Evolutionary conservation across 2,113 vertebrate genomes (phyloP), one percentile per base, ranked within the genome.

Genomic region (Melanotaenia duboulayi): DNA sequence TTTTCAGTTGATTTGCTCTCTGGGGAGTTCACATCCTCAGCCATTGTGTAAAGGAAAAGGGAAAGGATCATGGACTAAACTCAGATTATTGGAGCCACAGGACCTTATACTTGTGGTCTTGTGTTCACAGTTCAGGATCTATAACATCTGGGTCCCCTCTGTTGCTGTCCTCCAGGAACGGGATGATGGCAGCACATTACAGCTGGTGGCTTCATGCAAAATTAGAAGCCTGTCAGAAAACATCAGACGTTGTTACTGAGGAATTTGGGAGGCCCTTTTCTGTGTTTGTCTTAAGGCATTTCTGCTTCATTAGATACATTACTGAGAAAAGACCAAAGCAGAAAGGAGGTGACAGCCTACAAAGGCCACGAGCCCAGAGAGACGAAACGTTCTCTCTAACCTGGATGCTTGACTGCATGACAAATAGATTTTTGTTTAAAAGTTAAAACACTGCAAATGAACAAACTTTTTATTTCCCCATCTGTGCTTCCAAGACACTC

Each of bases 171-270:
- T 55, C 23, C 37, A 49, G 42, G 24, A 40, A 4, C 11, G 0
- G 2, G 14, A 12, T 25, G 65, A 68, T 56, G 50, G 11, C 62
- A 20, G 39, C 49, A 8, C 7, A 44, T 39, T 16, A 16, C 42
- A n/a, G 73, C 79, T 75, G 62, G 58, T 69, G 71, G 65, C 67
- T 74, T 59, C 76, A 35, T 16, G 23, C 50, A 48, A 48, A 78
- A 77, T 77, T 64, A 74, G 73, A 67, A 39, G 37, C 20, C n/a
- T 80, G 76, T 82, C 82, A 74, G 70, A 65, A 78, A 77, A 12
- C 65, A 87, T 80, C 79, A 71, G 51, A 39, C 9, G 56, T 44
- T 23, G 35, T 61, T 49, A 7, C 35, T 10, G 32, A 55, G 58
- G 62, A 24, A 70, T 79, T 63, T 54, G 39, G 23, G 46, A 12